Evolutionary conservation across 2,797 vertebrate genomes (phyloP).

Genomic region (Sebastes kiyomatsui): DNA sequence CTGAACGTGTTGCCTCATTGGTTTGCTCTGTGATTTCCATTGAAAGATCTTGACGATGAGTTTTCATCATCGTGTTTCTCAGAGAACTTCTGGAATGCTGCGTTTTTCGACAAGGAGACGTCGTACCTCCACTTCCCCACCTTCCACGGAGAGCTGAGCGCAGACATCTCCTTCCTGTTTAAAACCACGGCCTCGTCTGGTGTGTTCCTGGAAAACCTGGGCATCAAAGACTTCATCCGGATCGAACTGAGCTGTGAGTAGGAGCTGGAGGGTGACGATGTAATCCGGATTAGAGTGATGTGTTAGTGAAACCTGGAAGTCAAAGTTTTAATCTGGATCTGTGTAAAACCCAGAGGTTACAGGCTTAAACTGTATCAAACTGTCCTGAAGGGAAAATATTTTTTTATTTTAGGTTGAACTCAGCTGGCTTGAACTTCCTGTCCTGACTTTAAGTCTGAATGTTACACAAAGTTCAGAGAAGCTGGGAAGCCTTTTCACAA

Average conservation of each 20-base stretch:
- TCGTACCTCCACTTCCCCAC: constrained; percentile 92
- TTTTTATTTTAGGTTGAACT: background rate
- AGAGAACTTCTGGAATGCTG: constrained; percentile 93
- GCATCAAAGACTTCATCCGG: constrained; percentile 90
- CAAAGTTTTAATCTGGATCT: constrained; percentile 41
- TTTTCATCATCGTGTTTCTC: constrained; percentile 1
- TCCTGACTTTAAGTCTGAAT: background rate
- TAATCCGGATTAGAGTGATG: constrained; percentile 42
- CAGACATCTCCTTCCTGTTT: constrained; percentile 92
- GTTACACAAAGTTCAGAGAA: background rate
- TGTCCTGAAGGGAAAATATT: background rate
- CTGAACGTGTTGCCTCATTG: background rate
- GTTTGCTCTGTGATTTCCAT: background rate
- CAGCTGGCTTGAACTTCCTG: background rate
- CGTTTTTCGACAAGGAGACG: constrained; percentile 90
- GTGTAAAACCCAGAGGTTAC: constrained; percentile 24
- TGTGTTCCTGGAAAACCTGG: constrained; percentile 92
- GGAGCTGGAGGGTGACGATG: constrained; percentile 13
- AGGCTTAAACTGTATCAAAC: constrained; percentile 4
- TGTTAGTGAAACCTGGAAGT: constrained; percentile 33
- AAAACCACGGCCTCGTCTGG: constrained; percentile 88
- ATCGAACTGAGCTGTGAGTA: constrained; percentile 91
- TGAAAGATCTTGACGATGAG: background rate
- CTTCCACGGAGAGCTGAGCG: constrained; percentile 89
- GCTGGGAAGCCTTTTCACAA: background rate